Evolutionary conservation across 2,888 invertebrate species (phyloP).

Genomic region (Blera fallax): DNA sequence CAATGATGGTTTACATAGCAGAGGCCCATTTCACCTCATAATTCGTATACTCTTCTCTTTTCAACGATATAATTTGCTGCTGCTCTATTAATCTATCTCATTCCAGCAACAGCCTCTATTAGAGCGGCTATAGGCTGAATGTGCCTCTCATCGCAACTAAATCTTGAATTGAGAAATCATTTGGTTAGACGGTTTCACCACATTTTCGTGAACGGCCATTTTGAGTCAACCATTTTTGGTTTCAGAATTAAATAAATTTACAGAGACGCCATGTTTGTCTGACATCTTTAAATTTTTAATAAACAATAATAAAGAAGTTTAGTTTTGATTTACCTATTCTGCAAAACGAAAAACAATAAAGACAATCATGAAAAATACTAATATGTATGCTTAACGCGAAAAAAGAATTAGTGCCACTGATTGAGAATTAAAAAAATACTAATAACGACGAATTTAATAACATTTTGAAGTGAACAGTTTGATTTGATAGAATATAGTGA

Average conservation of each 20-base stretch:
- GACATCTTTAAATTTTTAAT: slow-evolving; percentile 84
- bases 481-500: not conserved
- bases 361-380: not conserved
- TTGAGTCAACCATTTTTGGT: slow-evolving; percentile 85
- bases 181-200: slow-evolving; percentile 48
- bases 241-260: slow-evolving; percentile 74
- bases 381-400: not conserved
- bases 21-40: slow-evolving; percentile 2
- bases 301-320: slow-evolving; percentile 86
- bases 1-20: not conserved
- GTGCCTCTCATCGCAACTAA: not conserved
- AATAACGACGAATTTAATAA: not conserved
- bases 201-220: slow-evolving; percentile 66
- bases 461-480: not conserved
- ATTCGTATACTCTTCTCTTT: not conserved
- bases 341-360: not conserved
- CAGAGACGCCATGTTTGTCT: slow-evolving; percentile 87
- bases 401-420: not conserved
- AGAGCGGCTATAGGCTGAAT: not conserved
- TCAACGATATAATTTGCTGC: not conserved
- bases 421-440: not conserved
- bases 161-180: not conserved
- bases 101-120: not conserved
- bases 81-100: not conserved
- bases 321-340: slow-evolving; percentile 77